A percentile compares a stretch with the other conserved stretches of the same genome.
Evolutionary conservation across 2,113 vertebrate genomes (phyloP).

Genomic region (Lagopus muta): DNA sequence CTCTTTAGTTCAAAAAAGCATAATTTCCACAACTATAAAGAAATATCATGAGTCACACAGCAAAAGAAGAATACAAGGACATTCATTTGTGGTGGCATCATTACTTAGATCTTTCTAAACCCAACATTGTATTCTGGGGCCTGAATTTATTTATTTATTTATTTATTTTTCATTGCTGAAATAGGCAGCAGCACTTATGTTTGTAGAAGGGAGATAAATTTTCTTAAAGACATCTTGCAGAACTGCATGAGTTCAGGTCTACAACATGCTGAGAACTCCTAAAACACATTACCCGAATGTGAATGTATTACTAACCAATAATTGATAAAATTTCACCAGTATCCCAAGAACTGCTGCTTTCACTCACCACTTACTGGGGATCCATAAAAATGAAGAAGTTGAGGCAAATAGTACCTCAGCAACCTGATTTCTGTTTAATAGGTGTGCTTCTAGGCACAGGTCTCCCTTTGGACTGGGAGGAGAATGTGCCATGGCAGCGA

Average conservation of each 20-base stretch:
- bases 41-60: neutral
- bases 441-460: neutral
- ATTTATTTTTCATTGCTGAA: neutral
- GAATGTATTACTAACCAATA: neutral
- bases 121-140: neutral
- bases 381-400: neutral
- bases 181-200: neutral
- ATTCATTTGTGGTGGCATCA: neutral
- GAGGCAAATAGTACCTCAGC: neutral
- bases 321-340: neutral
- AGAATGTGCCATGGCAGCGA: rapidly evolving
- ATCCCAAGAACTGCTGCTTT: neutral
- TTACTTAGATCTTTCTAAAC: neutral
- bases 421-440: neutral
- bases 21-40: neutral
- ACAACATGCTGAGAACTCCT: neutral
- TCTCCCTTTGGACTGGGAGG: conserved; percentile 18
- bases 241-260: neutral
- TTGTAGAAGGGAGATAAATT: neutral
- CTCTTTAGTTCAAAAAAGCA: neutral
- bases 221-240: neutral
- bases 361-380: neutral
- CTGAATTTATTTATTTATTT: neutral
- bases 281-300: neutral
- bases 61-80: neutral